Evolutionary conservation across 2,113 vertebrate species (phyloP).

Genomic region (Mastomys coucha): DNA sequence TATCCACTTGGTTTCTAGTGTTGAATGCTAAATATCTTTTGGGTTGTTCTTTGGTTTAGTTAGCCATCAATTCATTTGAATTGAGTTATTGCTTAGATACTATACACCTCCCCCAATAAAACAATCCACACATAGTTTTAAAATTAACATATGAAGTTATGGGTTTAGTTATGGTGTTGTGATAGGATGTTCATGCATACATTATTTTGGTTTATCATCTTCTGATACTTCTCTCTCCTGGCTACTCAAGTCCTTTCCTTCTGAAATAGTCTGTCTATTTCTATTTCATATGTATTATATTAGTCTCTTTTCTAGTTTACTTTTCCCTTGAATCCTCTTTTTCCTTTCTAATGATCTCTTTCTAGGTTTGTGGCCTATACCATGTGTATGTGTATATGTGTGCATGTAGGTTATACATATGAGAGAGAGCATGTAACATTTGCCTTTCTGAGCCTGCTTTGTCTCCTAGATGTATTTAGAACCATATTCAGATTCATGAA

Average conservation of each 20-base stretch:
- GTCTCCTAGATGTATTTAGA: not conserved
- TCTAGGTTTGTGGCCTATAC: not conserved
- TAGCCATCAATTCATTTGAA: not conserved
- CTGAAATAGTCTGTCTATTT: not conserved
- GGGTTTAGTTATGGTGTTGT: not conserved
- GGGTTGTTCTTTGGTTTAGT: not conserved
- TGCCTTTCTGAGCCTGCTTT: not conserved
- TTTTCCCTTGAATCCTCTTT: not conserved
- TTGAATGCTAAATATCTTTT: constrained; percentile 21
- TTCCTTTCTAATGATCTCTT: not conserved
- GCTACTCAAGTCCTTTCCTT: not conserved
- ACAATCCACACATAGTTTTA: not conserved
- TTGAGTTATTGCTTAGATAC: constrained; percentile 13
- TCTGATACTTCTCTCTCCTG: not conserved
- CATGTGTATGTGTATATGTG: no score
- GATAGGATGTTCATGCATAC: not conserved
- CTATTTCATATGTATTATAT: not conserved
- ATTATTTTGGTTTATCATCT: not conserved
- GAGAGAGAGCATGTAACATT: not conserved
- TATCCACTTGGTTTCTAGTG: not conserved
- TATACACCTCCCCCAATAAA: not conserved
- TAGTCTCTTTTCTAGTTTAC: not conserved
- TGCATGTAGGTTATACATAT: not conserved
- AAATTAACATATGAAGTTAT: not conserved
- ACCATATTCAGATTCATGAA: not conserved